Conservation (phyloP, 1,140 invertebrate genomes). For the Orchestia grillus region DNA sequence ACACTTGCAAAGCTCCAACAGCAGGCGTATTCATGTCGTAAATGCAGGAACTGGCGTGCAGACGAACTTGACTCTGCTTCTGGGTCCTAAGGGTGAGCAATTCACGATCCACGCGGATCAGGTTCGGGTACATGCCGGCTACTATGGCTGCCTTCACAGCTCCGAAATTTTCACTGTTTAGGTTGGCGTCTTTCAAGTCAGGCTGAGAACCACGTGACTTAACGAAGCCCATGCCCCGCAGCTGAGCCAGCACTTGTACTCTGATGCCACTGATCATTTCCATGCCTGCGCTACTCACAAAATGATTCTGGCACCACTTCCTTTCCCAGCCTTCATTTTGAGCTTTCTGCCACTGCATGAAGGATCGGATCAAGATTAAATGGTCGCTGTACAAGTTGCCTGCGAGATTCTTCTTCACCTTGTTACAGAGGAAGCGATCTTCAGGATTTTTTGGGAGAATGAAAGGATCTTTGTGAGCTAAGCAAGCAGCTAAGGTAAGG, state of each 20-base stretch:
- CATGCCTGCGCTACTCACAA: slow-evolving; percentile 86
- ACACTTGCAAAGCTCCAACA: not conserved
- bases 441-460: slow-evolving; percentile 80
- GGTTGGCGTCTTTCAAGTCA: slow-evolving; percentile 77
- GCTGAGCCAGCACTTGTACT: slow-evolving; percentile 84
- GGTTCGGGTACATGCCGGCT: slow-evolving; percentile 89
- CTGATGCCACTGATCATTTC: slow-evolving; percentile 86
- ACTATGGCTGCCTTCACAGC: slow-evolving; percentile 91
- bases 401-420: slow-evolving; percentile 80
- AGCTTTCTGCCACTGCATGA: slow-evolving; percentile 78
- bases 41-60: slow-evolving; percentile 83
- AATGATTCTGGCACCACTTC: slow-evolving; percentile 84
- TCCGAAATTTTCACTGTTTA: slow-evolving; percentile 90
- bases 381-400: slow-evolving; percentile 90
- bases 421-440: slow-evolving; percentile 69
- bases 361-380: slow-evolving; percentile 77
- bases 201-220: slow-evolving; percentile 77
- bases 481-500: slow-evolving; percentile 88
- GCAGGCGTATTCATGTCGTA: slow-evolving; percentile 72
- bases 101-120: slow-evolving; percentile 80
- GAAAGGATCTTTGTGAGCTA: slow-evolving; percentile 86
- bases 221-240: slow-evolving; percentile 88
- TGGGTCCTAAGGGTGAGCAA: slow-evolving; percentile 67
- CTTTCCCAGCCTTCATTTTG: slow-evolving; percentile 79
- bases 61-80: slow-evolving; percentile 78